Base-by-base conservation (phyloP, 2,797 vertebrate genomes). In the Notamacropus eugenii region DNA sequence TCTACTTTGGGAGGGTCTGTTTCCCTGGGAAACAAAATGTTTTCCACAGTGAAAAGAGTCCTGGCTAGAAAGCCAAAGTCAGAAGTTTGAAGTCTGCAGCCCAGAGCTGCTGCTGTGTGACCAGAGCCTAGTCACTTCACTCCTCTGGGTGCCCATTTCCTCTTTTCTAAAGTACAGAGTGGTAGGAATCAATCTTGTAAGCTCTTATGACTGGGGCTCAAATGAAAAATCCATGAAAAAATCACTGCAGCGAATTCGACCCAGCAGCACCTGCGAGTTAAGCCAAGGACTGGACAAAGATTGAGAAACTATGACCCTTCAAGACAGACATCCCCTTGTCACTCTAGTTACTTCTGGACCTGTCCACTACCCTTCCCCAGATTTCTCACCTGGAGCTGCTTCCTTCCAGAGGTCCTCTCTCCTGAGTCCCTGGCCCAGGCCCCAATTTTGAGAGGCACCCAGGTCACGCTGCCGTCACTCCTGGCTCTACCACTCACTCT, bases 121-220 rank as follows among this genome's bases (percentile, higher is more conserved):
- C 59, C 93, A 40, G 34, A 55, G 90, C 52, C 52, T 46, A 12
- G 59, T 90, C 40, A 9, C 91, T 29, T 91, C 14, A 52, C 55
- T 55, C 92, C 54, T 82, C 90, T 57, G 11, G 62, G 56, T 54
- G 52, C 96, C 31, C 2, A 46, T 95, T 82, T 95, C 24, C n/a
- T 92, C 90, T 24, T 74, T 29, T 92, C 9, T 56, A 95, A 92
- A 90, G 19, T 1, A 6, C 29, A 19, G 4, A 11, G 19, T 82
- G 40, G 40, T 14, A 22, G 0, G 67, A n/a, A 67, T n/a, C 67
- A 40, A 19, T 74, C n/a, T 6, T 19, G n/a, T 40, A 40, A 82
- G 19, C 74, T 46, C 74, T 82, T 27, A 22, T 11, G 74, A 46
- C 40, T 0, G 46, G 40, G 8, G 40, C n/a, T 40, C n/a, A 46